Evolutionary conservation across 2,797 vertebrate species (phyloP), one percentile per base, ranked within the genome.

Genomic region (Crax fasciolata): DNA sequence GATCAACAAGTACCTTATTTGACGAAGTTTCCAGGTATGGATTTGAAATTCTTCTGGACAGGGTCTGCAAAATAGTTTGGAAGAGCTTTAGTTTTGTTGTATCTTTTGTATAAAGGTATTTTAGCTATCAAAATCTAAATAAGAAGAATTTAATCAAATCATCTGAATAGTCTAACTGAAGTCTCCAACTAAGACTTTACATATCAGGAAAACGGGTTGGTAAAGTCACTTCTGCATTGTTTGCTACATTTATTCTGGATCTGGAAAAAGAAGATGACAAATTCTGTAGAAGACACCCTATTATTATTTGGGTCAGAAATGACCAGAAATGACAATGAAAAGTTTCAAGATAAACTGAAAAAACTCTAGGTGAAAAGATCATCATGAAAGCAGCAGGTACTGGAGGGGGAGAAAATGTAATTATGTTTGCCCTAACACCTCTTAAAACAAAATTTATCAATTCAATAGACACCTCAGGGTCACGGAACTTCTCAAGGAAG

Each of bases 31-130:
- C 98, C 73, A 98, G 94, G 84, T 98, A 98, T 1, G 98, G 97
- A 93, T 98, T 98, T 92, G 98, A 98, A 97, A 98, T 98, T 96
- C 98, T 98, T 97, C 98, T 98, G 15, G 98, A 96, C 39, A 98
- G 87, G 55, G 97, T 97, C 98, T 98, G 93, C 83, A 97, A 97
- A 55, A 90, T 13, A 96, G 76, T 88, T 86, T 46, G 13, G 9
- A 30, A 82, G 30, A 62, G 4, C 32, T 71, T 93, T 88, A 96
- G 18, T 76, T 87, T 86, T 51, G 2, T 83, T 94, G 30, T 38
- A 11, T 1, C 6, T 83, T 75, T 81, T 19, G 10, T 83, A 72
- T n/a, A 10, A n/a, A 90, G 44, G 15, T 25, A 6, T 66, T 94
- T 57, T 21, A 74, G 23, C 20, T 61, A 23, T 21, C 63, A 32